Percentiles rank a stretch among this genome's conserved stretches.
These are phyloP conservation scores for Ailuropoda melanoleuca DNA, from an alignment of 2,113 vertebrate species.

Conservation along the genomic window DNA sequence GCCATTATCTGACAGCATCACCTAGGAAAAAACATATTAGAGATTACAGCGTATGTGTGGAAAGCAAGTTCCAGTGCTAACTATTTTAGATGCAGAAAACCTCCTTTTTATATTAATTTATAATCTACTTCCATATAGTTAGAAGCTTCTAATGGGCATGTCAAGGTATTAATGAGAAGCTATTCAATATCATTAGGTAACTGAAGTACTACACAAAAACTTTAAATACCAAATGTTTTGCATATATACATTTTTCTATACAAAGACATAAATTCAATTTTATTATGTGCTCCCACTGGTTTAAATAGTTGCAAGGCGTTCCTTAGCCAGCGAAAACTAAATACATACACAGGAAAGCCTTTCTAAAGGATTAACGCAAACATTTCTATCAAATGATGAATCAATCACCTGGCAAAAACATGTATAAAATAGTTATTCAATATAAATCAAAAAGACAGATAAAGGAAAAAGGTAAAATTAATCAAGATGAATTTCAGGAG, in stretches of 20 bases:
- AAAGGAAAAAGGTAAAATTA: constrained; percentile 74
- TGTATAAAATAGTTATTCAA: constrained; percentile 64
- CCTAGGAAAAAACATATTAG: constrained; percentile 99
- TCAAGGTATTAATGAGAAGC: constrained; percentile 47
- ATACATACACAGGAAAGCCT: constrained; percentile 16
- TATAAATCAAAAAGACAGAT: constrained; percentile 58
- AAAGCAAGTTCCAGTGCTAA: constrained; percentile 90
- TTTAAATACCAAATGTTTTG: constrained; percentile 32
- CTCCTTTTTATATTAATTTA: constrained; percentile 62
- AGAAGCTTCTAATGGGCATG: constrained; percentile 35
- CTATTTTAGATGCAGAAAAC: constrained; percentile 83
- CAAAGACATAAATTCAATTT: constrained; percentile 29
- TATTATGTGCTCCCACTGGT: constrained; percentile 33
- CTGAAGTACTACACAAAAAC: constrained; percentile 3
- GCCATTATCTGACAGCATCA: constrained; percentile 96
- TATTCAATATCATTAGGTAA: constrained; percentile 16
- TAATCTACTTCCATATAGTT: constrained; percentile 59
- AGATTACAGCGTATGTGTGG: constrained; percentile 99
- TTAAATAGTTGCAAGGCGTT: constrained; percentile 50
- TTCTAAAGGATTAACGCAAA: constrained; percentile 56
- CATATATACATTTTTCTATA: constrained; percentile 31
- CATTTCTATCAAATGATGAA: constrained; percentile 65
- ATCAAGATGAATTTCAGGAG: constrained; percentile 70
- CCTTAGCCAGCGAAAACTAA: constrained; percentile 53
- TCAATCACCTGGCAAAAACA: constrained; percentile 72